Conservation (phyloP, 1,140 invertebrate species). For the Triops longicaudatus region DNA sequence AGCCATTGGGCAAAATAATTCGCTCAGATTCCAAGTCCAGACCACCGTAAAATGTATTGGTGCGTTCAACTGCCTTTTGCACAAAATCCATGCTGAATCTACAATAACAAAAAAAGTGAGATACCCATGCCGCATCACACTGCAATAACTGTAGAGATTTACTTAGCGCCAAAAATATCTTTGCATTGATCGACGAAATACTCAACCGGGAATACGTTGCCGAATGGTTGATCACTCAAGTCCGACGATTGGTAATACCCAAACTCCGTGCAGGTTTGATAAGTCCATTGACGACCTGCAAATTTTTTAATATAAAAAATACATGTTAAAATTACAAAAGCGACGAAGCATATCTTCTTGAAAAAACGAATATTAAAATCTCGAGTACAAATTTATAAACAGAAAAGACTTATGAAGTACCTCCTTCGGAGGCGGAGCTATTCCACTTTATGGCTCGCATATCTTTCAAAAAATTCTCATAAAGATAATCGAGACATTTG, state of each 20-base stretch:
- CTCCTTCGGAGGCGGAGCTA: conserved; percentile 40
- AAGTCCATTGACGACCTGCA: conserved; percentile 75
- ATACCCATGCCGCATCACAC: too few relatives aligned
- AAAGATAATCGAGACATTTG: conserved; percentile 74
- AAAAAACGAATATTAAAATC: too few relatives aligned
- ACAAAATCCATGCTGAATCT: conserved; percentile 43
- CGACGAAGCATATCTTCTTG: too few relatives aligned
- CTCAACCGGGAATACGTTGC: conserved; percentile 61
- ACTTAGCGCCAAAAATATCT: conserved; percentile 65
- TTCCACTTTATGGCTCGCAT: conserved; percentile 62
- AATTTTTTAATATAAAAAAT: conserved; percentile 25
- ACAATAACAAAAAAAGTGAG: conserved; percentile 23
- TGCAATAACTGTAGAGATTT: conserved; percentile 29
- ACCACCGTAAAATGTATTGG: conserved; percentile 73
- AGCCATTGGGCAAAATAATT: conserved; percentile 81
- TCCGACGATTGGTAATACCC: conserved; percentile 88
- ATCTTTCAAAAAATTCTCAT: conserved; percentile 64
- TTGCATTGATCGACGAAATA: conserved; percentile 73
- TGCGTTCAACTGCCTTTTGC: conserved; percentile 52
- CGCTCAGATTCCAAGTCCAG: conserved; percentile 57
- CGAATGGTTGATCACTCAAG: conserved; percentile 61
- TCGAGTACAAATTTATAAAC: not conserved
- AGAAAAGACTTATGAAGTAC: not conserved
- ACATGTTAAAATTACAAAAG: not conserved
- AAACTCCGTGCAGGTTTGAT: conserved; percentile 91